Percentiles rank a stretch among this genome's conserved stretches.
phyloP scores from a whole-genome alignment of 2,888 invertebrate species.

The Latrodectus hesperus region DNA sequence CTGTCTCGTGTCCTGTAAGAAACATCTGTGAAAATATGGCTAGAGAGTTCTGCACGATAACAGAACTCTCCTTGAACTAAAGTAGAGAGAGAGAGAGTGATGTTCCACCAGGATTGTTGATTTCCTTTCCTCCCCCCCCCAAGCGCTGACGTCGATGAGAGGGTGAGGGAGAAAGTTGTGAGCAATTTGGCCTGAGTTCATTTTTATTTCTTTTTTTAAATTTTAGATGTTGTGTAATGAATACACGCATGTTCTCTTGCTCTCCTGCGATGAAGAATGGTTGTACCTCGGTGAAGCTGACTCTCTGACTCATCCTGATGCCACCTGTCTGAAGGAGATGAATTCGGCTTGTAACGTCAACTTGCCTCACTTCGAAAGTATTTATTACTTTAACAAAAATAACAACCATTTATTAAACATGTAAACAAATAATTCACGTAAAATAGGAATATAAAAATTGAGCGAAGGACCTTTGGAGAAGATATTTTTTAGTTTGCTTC shows the following conservation, averaged over 20 bases:
- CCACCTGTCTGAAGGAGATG: too few species aligned
- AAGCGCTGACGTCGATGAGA: slow-evolving; percentile 33
- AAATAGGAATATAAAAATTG: too few species aligned
- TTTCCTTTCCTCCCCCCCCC: background rate
- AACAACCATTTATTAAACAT: too few species aligned
- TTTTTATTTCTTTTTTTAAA: background rate
- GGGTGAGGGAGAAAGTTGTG: slow-evolving; percentile 23
- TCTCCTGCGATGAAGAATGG: background rate
- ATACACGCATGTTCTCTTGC: slow-evolving; percentile 12
- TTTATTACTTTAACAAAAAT: too few species aligned
- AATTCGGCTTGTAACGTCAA: too few species aligned
- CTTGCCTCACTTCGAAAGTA: too few species aligned
- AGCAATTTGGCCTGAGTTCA: slow-evolving; percentile 24
- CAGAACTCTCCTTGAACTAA: slow-evolving; percentile 27
- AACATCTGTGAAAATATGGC: background rate
- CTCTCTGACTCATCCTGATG: too few species aligned
- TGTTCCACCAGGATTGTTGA: slow-evolving; percentile 14
- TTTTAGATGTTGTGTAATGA: background rate
- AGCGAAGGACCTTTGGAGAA: too few species aligned
- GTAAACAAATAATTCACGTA: too few species aligned
- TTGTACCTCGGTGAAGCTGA: too few species aligned
- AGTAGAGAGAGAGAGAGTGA: background rate
- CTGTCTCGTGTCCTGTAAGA: background rate
- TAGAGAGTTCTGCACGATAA: slow-evolving; percentile 6
- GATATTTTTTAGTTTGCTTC: too few species aligned